Base-by-base conservation (phyloP, 1,140 invertebrate species). In the Meteorus sp. region DNA sequence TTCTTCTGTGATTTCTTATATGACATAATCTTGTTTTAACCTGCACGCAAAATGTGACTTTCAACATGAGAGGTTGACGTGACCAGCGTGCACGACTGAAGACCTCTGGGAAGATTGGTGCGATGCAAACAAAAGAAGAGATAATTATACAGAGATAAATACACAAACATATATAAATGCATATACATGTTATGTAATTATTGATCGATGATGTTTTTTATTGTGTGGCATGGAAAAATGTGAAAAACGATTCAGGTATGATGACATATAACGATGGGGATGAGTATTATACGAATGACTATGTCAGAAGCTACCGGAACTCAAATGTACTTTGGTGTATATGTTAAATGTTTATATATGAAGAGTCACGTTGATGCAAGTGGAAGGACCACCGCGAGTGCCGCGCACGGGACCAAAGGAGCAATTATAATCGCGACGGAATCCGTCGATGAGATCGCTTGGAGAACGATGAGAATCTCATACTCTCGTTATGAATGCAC, bases 401-500 rank as follows among this genome's bases (percentile, higher is more conserved):
- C 13, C 19, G 25, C 17, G 19, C 31, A 20, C 31, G n/a, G 19
- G 22, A 37, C 29, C 31, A 37, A 52, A 52, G 13, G 33, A 37
- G 50, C 27, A 52, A 52, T 52, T 52, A 52, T 52, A 52, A 52
- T 35, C 50, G 17, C 50, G 31, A 52, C 37, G 50, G 22, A 52
- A 35, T 52, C 50, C 25, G 50, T 19, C 50, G 50, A 52, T 52
- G 45, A 56, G 55, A 56, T 48, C 23, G 39, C 39, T 27, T 27
- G 59, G 59, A 65, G 62, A 61, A 66, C 62, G 60, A 66, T 37
- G 31, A 67, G 65, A 69, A 69, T 70, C 67, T 65, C 63, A 63
- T 69, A 62, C 60, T 64, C 67, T 62, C 58, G 68, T 71, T 75
- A 61, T 63, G 66, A 68, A 73, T 74, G 72, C 73, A 41, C 62